Conservation (phyloP, 2,113 vertebrate species). For the Indicator maculatus region DNA sequence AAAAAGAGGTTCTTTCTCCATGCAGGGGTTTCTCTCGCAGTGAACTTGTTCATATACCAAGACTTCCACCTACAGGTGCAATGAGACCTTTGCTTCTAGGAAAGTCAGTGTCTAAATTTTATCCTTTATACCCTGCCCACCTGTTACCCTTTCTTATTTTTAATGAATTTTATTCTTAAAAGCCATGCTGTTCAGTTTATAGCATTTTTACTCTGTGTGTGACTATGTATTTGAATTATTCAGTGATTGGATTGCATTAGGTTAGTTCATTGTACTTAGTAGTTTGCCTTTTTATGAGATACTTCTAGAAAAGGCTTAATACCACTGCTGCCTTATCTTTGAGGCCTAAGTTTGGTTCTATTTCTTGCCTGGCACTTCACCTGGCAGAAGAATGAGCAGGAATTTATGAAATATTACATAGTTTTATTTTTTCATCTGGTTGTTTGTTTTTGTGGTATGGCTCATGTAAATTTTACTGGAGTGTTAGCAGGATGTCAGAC, state of each 20-base stretch:
- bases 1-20: background rate
- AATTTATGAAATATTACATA: background rate
- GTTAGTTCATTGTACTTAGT: background rate
- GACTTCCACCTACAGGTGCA: slow-evolving; percentile 42
- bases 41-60: background rate
- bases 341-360: background rate
- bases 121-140: background rate
- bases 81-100: background rate
- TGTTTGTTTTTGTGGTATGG: background rate
- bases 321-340: background rate
- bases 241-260: background rate
- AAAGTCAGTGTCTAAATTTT: background rate
- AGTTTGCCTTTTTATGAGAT: background rate
- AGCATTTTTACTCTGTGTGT: background rate
- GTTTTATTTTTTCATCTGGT: background rate
- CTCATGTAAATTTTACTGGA: background rate
- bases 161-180: background rate
- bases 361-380: background rate
- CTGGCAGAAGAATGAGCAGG: background rate
- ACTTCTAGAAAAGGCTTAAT: background rate
- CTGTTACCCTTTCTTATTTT: background rate
- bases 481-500: background rate
- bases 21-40: background rate
- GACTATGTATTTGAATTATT: background rate
- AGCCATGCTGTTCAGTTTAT: background rate